Evolutionary conservation across 2,113 vertebrate genomes (phyloP), one percentile per base, ranked within the genome.

Genomic region (Corvus cornix): DNA sequence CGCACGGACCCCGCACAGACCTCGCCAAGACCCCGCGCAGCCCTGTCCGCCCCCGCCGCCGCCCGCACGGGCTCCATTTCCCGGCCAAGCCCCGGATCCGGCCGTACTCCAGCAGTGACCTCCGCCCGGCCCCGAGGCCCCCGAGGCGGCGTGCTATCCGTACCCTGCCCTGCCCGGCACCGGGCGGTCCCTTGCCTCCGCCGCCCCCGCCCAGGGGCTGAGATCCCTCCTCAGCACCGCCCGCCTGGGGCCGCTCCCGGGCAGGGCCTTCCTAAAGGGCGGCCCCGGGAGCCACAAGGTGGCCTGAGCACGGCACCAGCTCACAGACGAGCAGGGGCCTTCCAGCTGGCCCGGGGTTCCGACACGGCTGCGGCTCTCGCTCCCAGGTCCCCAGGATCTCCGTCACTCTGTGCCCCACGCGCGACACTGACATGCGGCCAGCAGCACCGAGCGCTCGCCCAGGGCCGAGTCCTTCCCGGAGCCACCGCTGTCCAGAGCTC

Each of bases 341-440:
- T 41, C n/a, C 48, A 20, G 53, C 33, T 31, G 46, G 28, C n/a
- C 23, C 24, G 24, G 7, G 20, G 22, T 39, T 13, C 9, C 46
- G 6, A 11, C 60, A n/a, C 6, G 7, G 52, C 35, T 22, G 59
- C 53, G 35, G 24, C 18, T 44, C 49, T 22, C 11, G 2, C 31
- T 24, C 43, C 13, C 12, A 51, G 13, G 12, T 35, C 31, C 27
- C 26, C 3, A 7, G 10, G 14, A 41, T 46, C 35, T 60, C 72
- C 0, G 1, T 23, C 60, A 30, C 28, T n/a, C 59, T 53, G 4
- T 5, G 20, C 55, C 27, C 66, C 14, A 13, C 4, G 7, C 3
- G 1, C 9, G 75, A 60, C 5, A 5, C 22, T 28, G 19, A 15
- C 22, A 48, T 16, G 62, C 20, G 24, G 24, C 15, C 60, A n/a